Percentiles rank a stretch among this genome's conserved stretches.
Evolutionary conservation across 1,140 invertebrate species (phyloP).

Genomic region (Bombus waltoni): DNA sequence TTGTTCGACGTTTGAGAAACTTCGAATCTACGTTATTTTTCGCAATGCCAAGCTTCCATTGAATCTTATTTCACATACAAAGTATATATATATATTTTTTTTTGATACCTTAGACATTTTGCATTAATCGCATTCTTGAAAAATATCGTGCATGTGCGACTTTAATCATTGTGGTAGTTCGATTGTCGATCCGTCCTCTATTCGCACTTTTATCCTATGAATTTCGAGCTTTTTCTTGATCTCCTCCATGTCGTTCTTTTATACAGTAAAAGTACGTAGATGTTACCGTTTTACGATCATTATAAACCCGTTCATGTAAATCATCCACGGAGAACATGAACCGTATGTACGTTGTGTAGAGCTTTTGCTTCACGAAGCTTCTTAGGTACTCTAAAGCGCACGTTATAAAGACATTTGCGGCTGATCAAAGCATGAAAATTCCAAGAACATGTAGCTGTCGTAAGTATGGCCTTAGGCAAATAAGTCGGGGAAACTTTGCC

Average conservation of each 20-base stretch:
- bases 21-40: no score
- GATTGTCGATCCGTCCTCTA: not conserved
- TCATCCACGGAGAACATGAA: constrained; percentile 44
- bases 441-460: not conserved
- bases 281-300: not conserved
- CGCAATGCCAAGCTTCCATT: no score
- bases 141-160: not conserved
- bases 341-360: constrained; percentile 6
- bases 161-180: not conserved
- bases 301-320: constrained; percentile 46
- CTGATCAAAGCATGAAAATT: not conserved
- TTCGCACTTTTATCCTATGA: no score
- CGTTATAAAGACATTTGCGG: not conserved
- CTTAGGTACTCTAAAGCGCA: constrained; percentile 4
- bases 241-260: not conserved
- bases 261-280: not conserved
- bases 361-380: not conserved
- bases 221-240: not conserved
- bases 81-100: not conserved
- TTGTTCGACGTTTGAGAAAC: no score
- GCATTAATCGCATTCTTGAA: not conserved
- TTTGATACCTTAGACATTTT: not conserved
- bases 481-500: not conserved
- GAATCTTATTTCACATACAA: not conserved
- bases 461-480: not conserved